phyloP scores from a whole-genome alignment of 2,797 vertebrate genomes.

The Pelochelys cantorii region DNA sequence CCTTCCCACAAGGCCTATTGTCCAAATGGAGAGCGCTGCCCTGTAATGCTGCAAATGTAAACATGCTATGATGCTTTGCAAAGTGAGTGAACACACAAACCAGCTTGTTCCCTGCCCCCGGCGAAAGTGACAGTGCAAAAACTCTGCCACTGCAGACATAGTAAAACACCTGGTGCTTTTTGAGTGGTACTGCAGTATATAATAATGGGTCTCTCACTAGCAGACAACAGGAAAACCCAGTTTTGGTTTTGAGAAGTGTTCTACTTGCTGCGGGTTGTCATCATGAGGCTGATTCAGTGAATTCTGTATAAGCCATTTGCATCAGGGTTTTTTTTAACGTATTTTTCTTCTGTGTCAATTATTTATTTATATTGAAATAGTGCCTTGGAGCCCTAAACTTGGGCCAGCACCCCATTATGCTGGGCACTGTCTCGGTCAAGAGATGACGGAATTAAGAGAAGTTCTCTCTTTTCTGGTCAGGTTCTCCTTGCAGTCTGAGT shows the following conservation, averaged over 20 bases:
- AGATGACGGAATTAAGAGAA: not conserved
- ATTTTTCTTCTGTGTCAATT: not conserved
- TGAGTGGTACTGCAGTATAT: not conserved
- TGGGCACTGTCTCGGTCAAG: not conserved
- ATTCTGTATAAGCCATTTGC: not conserved
- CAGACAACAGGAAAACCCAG: fast-evolving
- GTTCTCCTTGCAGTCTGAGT: not conserved
- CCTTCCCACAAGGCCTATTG: too few relatives aligned
- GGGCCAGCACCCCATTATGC: not conserved
- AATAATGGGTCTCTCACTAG: not conserved
- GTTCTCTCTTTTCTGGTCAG: not conserved
- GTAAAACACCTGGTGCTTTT: fast-evolving
- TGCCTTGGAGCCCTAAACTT: not conserved
- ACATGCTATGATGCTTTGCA: too few relatives aligned
- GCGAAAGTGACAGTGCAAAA: too few relatives aligned
- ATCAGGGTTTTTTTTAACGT: not conserved
- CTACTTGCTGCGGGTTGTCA: not conserved
- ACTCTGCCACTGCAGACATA: too few relatives aligned
- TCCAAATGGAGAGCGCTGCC: too few relatives aligned
- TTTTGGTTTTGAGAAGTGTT: fast-evolving
- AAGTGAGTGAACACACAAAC: too few relatives aligned
- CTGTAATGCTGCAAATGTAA: too few relatives aligned
- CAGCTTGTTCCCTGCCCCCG: too few relatives aligned
- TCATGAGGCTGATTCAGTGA: not conserved
- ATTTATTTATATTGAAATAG: not conserved